These are phyloP conservation scores for Gibbula magus DNA, from an alignment of 2,888 invertebrate species.

Conservation along the genomic window DNA sequence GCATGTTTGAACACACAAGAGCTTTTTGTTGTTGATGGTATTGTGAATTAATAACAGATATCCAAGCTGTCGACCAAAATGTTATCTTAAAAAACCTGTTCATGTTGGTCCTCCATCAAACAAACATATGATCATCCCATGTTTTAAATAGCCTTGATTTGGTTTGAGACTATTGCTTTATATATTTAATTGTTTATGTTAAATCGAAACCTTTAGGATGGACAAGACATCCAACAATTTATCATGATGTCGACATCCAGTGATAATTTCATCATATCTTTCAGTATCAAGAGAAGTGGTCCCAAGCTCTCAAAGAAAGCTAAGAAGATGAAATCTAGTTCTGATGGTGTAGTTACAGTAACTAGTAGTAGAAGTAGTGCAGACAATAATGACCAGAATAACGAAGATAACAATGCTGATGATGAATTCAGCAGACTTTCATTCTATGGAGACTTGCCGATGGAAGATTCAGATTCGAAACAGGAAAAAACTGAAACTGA, in stretches of 20 bases:
- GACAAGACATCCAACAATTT: neutral
- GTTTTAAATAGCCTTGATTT: too few relatives aligned
- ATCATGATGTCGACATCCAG: neutral
- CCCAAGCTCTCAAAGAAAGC: constrained; percentile 18
- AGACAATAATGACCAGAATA: too few relatives aligned
- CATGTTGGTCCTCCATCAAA: too few relatives aligned
- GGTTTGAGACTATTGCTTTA: too few relatives aligned
- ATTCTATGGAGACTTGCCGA: neutral
- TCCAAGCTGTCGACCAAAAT: too few relatives aligned
- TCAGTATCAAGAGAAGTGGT: constrained; percentile 25
- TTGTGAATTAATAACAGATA: too few relatives aligned
- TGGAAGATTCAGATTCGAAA: neutral
- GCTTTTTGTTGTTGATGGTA: neutral
- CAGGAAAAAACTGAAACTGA: too few relatives aligned
- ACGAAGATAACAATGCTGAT: neutral
- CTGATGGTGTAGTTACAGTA: neutral
- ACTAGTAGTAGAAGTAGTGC: neutral
- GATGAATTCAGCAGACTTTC: neutral
- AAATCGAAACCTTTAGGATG: too few relatives aligned
- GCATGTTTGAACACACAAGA: neutral
- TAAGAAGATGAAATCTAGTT: neutral
- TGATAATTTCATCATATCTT: neutral
- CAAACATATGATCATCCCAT: too few relatives aligned
- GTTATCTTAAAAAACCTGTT: too few relatives aligned
- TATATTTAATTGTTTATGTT: too few relatives aligned